Evolutionary conservation across 2,113 vertebrate species (phyloP), one percentile per base, ranked within the genome.

Genomic region (Mesoclemmys tuberculata): DNA sequence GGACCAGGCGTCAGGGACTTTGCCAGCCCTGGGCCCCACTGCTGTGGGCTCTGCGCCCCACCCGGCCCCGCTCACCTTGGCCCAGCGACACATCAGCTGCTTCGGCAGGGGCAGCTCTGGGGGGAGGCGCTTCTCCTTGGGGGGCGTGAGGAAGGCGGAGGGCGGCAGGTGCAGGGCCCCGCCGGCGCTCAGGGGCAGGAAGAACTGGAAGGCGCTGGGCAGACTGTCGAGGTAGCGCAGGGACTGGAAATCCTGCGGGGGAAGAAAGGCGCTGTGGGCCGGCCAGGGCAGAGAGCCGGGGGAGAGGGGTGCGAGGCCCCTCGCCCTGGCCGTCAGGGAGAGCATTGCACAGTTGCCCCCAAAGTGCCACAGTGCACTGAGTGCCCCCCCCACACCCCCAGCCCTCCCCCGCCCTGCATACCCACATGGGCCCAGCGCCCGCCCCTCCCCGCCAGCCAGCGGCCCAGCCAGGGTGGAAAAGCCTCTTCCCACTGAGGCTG

Each of bases 81-180:
- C 99, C 99, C 99, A 99, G 90, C 96, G 99, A 92, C 99, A 99
- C 96, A 99, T 98, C 88, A 99, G 98, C 98, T 99, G 99, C 97
- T 99, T 99, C 71, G 99, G 99, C 44, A 98, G 98, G 8, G 99
- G 99, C 90, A 99, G 98, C 90, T 99, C 99, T 0, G 99, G 98
- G 38, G 99, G 98, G 41, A 99, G 98, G 86, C 98, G 98, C 90
- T 99, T 99, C 97, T 99, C 99, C 89, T 98, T 98, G 41, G 98
- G 95, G 71, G 99, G 96, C 31, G 98, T 97, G 93, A 99, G 98
- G 97, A 99, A 99, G 97, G 99, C 98, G 1, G 99, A 98, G 2
- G 99, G 98, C 6, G 99, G 99, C 97, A 99, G 98, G 95, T 99
- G 99, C 96, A 99, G 98, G 75, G 98, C 98, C 1, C 99, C 98